These are phyloP conservation scores for Phortica magna DNA, from an alignment of 2,888 invertebrate genomes.

Conservation along the genomic window DNA sequence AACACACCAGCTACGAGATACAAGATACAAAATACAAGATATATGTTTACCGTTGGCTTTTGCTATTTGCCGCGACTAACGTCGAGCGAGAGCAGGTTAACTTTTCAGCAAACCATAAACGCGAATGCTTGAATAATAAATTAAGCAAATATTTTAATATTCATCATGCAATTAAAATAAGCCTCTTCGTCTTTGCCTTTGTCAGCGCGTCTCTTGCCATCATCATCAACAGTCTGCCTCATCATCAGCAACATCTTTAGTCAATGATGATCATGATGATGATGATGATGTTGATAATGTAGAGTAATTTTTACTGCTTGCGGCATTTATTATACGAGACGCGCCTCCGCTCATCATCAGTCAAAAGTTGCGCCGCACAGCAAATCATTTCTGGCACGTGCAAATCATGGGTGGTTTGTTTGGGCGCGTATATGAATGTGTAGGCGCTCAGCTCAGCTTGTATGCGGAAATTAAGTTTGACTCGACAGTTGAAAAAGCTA, in stretches of 20 bases:
- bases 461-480: slow-evolving; percentile 64
- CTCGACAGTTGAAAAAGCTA: slow-evolving; percentile 34
- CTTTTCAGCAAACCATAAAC: neutral
- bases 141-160: slow-evolving; percentile 75
- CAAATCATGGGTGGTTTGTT: neutral
- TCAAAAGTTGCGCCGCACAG: slow-evolving; percentile 39
- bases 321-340: slow-evolving; percentile 5
- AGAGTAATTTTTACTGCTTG: slow-evolving; percentile 13
- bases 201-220: neutral
- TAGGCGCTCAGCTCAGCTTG: slow-evolving; percentile 26
- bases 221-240: neutral
- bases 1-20: too few species aligned
- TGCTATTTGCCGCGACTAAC: neutral
- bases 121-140: slow-evolving; percentile 70
- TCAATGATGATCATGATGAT: slow-evolving; percentile 29
- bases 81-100: slow-evolving; percentile 2
- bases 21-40: neutral
- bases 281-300: slow-evolving; percentile 44
- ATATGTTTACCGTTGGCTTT: slow-evolving; percentile 47
- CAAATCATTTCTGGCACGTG: slow-evolving; percentile 8
- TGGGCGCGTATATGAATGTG: neutral
- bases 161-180: slow-evolving; percentile 75
- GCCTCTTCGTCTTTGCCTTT: slow-evolving; percentile 47
- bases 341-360: slow-evolving; percentile 16
- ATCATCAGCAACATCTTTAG: slow-evolving; percentile 17